Evolutionary conservation across 2,113 vertebrate species (phyloP), one percentile per base, ranked within the genome.

Genomic region (Tricholaema leucomelas): DNA sequence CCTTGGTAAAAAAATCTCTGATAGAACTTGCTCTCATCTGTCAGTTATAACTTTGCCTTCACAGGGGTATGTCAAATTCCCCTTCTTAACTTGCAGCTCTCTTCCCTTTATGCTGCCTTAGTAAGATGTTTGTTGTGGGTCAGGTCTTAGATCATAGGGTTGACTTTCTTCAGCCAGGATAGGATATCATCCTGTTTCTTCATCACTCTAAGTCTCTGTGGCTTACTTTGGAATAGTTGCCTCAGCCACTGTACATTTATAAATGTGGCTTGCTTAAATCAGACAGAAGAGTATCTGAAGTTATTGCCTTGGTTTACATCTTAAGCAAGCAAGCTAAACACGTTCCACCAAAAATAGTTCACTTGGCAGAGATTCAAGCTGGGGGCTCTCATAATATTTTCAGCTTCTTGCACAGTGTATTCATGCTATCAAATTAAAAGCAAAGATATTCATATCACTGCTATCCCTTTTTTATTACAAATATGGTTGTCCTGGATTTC

Each of bases 221-320:
- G 21, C 35, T 89, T 92, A n/a, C 4, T 48, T 92, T 77, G 24
- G 64, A 76, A 71, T 38, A 79, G 48, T 60, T 73, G 67, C 42
- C 63, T 87, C 85, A 83, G 69, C 77, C 56, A 33, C 28, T 48
- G 30, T 74, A 48, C 46, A 12, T 89, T 77, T 92, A 89, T 80
- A 70, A 92, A 81, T 48, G 38, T 44, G 86, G 50, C 71, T 38
- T 56, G 35, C 50, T 87, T 92, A 71, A 72, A 56, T 80, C 36
- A 71, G 54, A 48, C 48, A 74, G 42, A 91, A 83, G 54, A 81
- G 52, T 89, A 90, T 66, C 63, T 87, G 70, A 38, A 81, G 8
- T 92, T 87, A 89, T 85, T 91, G 72, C 69, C 72, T 72, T 38
- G 15, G 25, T 87, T 92, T 89, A 75, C 87, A 82, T 87, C 70